A percentile compares a stretch with the other conserved stretches of the same genome.
These are phyloP conservation scores for Lepilemur septentrionalis DNA, from an alignment of 2,797 vertebrate genomes.

Conservation along the genomic window DNA sequence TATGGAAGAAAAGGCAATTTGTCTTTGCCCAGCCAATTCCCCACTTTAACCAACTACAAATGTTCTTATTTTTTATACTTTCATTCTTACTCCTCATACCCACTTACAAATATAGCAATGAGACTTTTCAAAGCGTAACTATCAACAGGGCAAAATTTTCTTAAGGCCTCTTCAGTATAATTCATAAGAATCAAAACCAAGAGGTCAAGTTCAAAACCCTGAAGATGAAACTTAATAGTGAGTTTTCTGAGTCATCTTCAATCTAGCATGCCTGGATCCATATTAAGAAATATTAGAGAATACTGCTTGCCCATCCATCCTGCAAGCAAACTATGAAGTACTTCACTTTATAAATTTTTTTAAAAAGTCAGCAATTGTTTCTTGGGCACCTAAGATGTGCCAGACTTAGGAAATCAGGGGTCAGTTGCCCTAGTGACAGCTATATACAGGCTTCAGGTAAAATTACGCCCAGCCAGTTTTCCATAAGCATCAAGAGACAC, in stretches of 20 bases:
- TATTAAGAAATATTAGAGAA: not conserved
- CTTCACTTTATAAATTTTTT: not conserved
- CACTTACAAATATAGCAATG: not conserved
- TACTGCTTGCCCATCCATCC: not conserved
- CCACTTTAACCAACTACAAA: not conserved
- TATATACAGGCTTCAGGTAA: not conserved
- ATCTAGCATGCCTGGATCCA: not conserved
- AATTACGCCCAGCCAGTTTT: conserved; percentile 51
- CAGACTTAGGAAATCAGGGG: not conserved
- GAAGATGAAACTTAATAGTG: not conserved
- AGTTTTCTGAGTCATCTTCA: not conserved
- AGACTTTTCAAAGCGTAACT: not conserved
- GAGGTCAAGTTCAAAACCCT: conserved; percentile 17
- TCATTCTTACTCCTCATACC: not conserved
- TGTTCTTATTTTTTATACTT: not conserved
- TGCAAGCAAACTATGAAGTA: not conserved
- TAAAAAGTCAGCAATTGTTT: not conserved
- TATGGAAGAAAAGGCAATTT: not conserved
- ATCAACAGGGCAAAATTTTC: not conserved
- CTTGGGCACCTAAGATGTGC: not conserved
- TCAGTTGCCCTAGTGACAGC: not conserved
- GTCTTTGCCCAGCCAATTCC: not conserved
- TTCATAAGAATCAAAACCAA: not conserved
- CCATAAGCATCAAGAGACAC: not conserved
- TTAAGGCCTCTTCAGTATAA: not conserved